Percentiles rank a stretch among this genome's conserved stretches.
Evolutionary conservation across 1,140 invertebrate species (phyloP).

Genomic region (Drosophila neocordata): DNA sequence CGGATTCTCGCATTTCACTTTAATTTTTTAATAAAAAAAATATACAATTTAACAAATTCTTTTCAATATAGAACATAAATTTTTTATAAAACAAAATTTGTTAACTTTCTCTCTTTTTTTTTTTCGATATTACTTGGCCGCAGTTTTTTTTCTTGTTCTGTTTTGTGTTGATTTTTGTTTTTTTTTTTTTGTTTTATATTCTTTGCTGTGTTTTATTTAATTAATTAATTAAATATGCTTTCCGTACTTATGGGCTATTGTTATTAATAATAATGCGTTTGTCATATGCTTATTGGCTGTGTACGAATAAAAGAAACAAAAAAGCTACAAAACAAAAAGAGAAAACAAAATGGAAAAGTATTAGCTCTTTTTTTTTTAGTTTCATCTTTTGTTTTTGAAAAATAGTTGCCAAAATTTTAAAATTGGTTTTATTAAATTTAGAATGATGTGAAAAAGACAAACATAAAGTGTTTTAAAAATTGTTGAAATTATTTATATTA

Average conservation of each 20-base stretch:
- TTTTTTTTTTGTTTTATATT: slow-evolving; percentile 22
- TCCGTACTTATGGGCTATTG: slow-evolving; percentile 77
- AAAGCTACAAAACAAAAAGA: slow-evolving; percentile 18
- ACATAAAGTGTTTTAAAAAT: too few relatives aligned
- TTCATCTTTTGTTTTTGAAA: too few relatives aligned
- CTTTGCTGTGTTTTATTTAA: slow-evolving; percentile 19
- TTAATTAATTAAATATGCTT: slow-evolving; percentile 63
- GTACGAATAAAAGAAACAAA: slow-evolving; percentile 2
- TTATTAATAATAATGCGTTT: slow-evolving; percentile 75
- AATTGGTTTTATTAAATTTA: too few relatives aligned
- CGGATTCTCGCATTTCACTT: not conserved
- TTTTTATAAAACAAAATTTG: not conserved
- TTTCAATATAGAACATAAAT: not conserved
- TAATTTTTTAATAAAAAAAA: not conserved
- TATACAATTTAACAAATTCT: not conserved
- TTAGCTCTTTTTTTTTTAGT: too few relatives aligned
- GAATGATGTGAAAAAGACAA: too few relatives aligned
- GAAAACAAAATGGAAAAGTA: slow-evolving; percentile 39
- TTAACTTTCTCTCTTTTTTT: not conserved
- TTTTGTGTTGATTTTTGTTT: slow-evolving; percentile 5
- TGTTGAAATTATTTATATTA: too few relatives aligned
- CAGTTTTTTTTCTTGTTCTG: slow-evolving; percentile 34
- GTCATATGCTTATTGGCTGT: slow-evolving; percentile 72
- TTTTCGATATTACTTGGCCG: not conserved
- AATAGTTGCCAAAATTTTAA: slow-evolving; percentile 31